Evolutionary conservation across 2,113 vertebrate species (phyloP).

Genomic region (Atherinomorus stipes): DNA sequence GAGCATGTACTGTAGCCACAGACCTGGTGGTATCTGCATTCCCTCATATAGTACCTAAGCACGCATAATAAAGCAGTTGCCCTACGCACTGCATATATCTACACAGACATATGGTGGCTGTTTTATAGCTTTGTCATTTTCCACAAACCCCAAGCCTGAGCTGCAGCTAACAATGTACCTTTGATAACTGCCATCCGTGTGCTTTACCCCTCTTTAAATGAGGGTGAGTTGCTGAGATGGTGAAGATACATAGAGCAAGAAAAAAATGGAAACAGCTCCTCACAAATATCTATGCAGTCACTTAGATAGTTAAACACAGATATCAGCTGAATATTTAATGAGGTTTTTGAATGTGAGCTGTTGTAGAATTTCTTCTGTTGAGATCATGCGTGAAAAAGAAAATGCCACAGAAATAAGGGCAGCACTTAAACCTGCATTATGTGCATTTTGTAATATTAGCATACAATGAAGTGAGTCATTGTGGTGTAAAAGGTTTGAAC

Average conservation of each 20-base stretch:
- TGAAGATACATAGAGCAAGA: slow-evolving; percentile 12
- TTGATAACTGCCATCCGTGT: slow-evolving; percentile 62
- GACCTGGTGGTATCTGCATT: slow-evolving; percentile 33
- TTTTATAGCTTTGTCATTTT: slow-evolving; percentile 63
- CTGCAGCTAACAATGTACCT: slow-evolving; percentile 29
- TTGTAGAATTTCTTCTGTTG: background rate
- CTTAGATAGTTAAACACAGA: background rate
- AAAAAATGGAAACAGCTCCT: background rate
- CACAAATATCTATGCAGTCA: too few species aligned
- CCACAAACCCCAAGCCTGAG: slow-evolving; percentile 27
- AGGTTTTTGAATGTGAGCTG: background rate
- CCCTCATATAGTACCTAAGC: slow-evolving; percentile 49
- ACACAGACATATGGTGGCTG: slow-evolving; percentile 46
- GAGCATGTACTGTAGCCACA: slow-evolving; percentile 27
- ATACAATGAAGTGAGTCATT: background rate
- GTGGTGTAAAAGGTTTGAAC: background rate
- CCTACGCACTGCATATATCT: slow-evolving; percentile 38
- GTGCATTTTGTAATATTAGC: slow-evolving; percentile 6
- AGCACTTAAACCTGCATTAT: slow-evolving; percentile 3
- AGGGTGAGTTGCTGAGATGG: slow-evolving; percentile 25
- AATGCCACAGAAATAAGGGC: background rate
- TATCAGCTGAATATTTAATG: background rate
- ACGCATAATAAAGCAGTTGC: slow-evolving; percentile 27
- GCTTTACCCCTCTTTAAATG: slow-evolving; percentile 36
- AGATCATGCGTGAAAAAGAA: background rate